Evolutionary conservation across 2,888 invertebrate genomes (phyloP).

Genomic region (Hofmannophila pseudospretella): DNA sequence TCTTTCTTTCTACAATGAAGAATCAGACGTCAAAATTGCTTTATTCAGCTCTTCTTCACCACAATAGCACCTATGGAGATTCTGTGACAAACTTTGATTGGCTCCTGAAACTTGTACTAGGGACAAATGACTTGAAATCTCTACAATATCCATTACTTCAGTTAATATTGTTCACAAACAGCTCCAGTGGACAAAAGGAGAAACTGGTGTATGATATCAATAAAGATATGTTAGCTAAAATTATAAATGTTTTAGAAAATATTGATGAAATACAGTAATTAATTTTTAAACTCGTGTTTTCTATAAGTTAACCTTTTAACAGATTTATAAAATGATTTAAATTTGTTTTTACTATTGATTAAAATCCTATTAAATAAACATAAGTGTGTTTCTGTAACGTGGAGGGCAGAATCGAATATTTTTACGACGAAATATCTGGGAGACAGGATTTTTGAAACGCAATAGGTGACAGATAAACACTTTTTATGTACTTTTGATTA

Average conservation of each 20-base stretch:
- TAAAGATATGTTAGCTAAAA: conserved; percentile 40
- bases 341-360: too few species aligned
- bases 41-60: conserved; percentile 31
- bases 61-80: conserved; percentile 42
- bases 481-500: too few species aligned
- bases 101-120: conserved; percentile 45
- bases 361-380: too few species aligned
- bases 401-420: too few species aligned
- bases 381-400: too few species aligned
- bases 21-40: conserved; percentile 33
- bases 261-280: conserved; percentile 7
- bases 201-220: conserved; percentile 43
- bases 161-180: conserved; percentile 35
- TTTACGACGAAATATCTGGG: too few species aligned
- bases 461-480: too few species aligned
- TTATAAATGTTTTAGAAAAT: conserved; percentile 44
- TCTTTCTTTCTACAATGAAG: conserved; percentile 27
- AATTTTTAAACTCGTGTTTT: too few species aligned
- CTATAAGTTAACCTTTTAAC: too few species aligned
- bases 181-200: conserved; percentile 24
- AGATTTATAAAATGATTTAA: not conserved
- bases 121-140: conserved; percentile 51
- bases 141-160: conserved; percentile 47
- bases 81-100: conserved; percentile 44
- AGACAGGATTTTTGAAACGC: too few species aligned